Evolutionary conservation across 2,797 vertebrate genomes (phyloP), one percentile per base, ranked within the genome.

Genomic region (Eidolon dupreanum): DNA sequence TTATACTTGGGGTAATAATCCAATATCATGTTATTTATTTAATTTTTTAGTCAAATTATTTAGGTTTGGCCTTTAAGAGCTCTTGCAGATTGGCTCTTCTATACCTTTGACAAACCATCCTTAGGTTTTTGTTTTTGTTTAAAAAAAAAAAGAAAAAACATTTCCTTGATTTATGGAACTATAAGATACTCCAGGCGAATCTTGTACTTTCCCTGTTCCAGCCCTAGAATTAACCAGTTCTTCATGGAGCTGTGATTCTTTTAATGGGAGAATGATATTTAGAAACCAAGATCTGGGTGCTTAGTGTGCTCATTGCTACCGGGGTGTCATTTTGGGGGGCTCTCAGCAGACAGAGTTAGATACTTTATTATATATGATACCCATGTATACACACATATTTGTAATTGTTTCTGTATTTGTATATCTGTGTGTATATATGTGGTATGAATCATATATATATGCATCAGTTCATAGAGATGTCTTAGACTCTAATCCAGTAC

Each of bases 111-210:
- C 53, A 93, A n/a, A 31, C 16, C 28, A 43, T 59, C 15, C 15
- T 49, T 49, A 49, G 15, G 49, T 17, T 16, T 49, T 49, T 49
- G 49, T 49, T 49, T 49, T 49, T 49, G 49, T 16, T 46, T 46
- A 46, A 46, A 46, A 46, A 49, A 15, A 46, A 49, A 15, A 16
- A 15, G 11, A 43, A 7, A 83, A 81, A 78, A 74, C 13, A 38
- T 79, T 81, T 81, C 43, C 38, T 93, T 88, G 19, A 33, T 88
- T 84, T 79, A n/a, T 88, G 61, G 41, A 89, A 68, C 73, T 88
- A 59, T 0, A 55, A 74, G 57, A 68, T 63, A 43, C 19, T 90
- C 5, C n/a, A 63, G 49, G 13, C 7, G 59, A 84, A 59, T 41
- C 92, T 92, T 94, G 15, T 77, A 20, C 46, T 92, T 66, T 59